Evolutionary conservation across 1,140 invertebrate species (phyloP).

Genomic region (Asbolus verrucosus): DNA sequence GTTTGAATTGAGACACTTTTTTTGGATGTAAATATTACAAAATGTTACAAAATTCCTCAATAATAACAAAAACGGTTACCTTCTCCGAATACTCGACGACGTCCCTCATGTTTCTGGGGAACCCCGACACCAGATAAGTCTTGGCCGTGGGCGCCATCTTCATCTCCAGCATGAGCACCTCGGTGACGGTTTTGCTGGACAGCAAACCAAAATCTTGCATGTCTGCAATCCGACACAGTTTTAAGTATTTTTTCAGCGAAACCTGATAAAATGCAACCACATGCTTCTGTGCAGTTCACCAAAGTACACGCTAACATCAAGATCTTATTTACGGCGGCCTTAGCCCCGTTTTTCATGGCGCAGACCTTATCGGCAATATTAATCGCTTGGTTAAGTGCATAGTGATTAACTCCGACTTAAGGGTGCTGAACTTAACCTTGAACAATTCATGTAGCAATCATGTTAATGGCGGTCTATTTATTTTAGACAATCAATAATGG

Average conservation of each 20-base stretch:
- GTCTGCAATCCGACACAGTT: constrained; percentile 70
- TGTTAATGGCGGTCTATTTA: neutral
- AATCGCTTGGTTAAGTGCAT: too few species aligned
- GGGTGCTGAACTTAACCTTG: neutral
- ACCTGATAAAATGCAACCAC: constrained; percentile 24
- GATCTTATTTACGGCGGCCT: neutral
- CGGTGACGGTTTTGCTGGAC: constrained; percentile 87
- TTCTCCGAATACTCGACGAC: constrained; percentile 92
- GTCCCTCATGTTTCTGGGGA: constrained; percentile 92
- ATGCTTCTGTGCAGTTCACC: constrained; percentile 23
- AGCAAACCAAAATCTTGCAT: constrained; percentile 87
- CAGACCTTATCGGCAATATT: too few species aligned
- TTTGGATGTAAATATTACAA: too few species aligned
- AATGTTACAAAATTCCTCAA: too few species aligned
- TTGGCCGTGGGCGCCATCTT: constrained; percentile 91
- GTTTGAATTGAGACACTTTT: too few species aligned
- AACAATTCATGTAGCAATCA: constrained; percentile 5
- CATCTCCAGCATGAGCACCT: constrained; percentile 93
- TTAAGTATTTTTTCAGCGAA: too few species aligned
- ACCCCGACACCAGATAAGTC: constrained; percentile 95
- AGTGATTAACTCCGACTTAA: neutral
- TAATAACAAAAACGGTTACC: constrained; percentile 68
- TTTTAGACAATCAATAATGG: constrained; percentile 11
- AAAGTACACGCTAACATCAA: constrained; percentile 29
- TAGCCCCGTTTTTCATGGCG: neutral